Base-by-base conservation (phyloP, 2,797 vertebrate genomes). In the Enteromius thamalakanensis region DNA sequence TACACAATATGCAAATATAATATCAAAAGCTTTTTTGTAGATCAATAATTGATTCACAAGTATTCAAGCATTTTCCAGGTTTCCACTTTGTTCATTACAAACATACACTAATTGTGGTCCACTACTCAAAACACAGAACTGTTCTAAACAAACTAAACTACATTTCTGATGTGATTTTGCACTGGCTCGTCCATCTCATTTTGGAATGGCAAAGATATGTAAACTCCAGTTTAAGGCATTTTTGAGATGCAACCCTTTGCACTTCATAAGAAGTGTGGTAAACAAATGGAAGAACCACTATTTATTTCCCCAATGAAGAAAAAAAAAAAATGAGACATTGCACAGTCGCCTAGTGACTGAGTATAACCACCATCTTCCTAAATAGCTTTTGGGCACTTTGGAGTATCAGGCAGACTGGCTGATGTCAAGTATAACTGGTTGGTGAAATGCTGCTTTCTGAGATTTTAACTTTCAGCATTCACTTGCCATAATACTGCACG, bases 1-100 rank as follows among this genome's bases (percentile, higher is more conserved):
- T 71, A 86, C 82, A 65, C 49, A 80, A 74, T 79, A 84, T 77
- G 84, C 69, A 82, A 85, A 85, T 79, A 74, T 64, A 45, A 84
- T 34, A 86, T 81, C 79, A 86, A 81, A 88, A 90, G 82, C 82
- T 78, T 83, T 77, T 81, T 86, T 86, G 84, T 62, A 83, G 69
- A 69, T 83, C 85, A 87, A 85, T 85, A 86, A 86, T 85, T 87
- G 85, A 70, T 77, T 92, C 88, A 92, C 90, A 91, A 89, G 87
- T 90, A 92, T 93, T 96, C 95, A 96, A 96, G 95, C 94, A 94
- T 95, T 94, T 95, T 89, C 95, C 95, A 96, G 95, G 94, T 95
- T 94, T 90, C 89, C 71, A 80, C 85, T 94, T 91, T 91, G 84
- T 92, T 78, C 60, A 14, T 62, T 32, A 85, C 82, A 88, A 85